Evolutionary conservation across 2,797 vertebrate species (phyloP).

Genomic region (Acanthis flammea): DNA sequence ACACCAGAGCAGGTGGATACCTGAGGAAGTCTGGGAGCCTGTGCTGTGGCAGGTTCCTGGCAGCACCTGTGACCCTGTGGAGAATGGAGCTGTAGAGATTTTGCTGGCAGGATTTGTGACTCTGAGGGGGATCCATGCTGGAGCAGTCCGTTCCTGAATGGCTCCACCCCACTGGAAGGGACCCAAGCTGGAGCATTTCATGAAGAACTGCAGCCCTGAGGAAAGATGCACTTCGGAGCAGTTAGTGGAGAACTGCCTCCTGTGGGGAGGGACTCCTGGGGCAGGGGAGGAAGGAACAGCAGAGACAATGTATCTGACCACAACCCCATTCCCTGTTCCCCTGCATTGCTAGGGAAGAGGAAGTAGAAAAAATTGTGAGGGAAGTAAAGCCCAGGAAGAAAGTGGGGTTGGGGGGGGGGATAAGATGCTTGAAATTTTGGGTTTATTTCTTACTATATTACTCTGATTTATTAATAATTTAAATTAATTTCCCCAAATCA

Average conservation of each 20-base stretch:
- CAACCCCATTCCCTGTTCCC: background rate
- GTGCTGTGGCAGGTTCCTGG: background rate
- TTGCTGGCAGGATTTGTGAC: background rate
- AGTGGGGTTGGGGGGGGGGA: rapidly evolving
- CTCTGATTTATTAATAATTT: background rate
- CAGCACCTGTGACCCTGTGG: background rate
- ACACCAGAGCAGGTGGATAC: background rate
- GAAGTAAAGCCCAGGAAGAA: background rate
- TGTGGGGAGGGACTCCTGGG: background rate
- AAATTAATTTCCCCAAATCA: background rate
- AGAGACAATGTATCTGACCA: background rate
- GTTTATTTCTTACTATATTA: background rate
- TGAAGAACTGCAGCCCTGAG: background rate
- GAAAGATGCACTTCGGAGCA: background rate
- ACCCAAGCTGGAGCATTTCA: background rate
- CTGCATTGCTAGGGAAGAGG: background rate
- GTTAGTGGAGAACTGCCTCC: background rate
- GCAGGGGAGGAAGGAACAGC: background rate
- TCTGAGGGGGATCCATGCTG: background rate
- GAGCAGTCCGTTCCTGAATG: background rate
- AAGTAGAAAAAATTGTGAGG: background rate
- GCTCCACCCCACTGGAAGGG: background rate
- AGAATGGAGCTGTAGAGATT: background rate
- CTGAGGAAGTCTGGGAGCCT: background rate
- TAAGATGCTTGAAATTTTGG: background rate